Conservation (phyloP, 2,797 vertebrate genomes). For the Ctenopoma multispine region DNA sequence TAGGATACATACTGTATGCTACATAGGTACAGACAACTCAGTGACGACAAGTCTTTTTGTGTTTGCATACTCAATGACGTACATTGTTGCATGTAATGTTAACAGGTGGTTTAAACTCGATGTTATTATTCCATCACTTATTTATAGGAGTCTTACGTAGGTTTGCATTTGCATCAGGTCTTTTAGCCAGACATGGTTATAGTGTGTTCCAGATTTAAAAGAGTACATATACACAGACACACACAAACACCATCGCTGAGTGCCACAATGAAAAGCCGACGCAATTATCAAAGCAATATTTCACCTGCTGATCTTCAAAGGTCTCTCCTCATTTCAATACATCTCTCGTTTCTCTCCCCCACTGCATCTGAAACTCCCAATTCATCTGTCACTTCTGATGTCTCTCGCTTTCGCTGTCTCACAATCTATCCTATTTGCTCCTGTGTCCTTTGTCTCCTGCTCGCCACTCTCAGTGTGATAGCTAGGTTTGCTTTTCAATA, state of each 20-base stretch:
- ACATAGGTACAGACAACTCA: neutral
- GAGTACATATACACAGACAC: neutral
- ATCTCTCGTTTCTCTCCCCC: slow-evolving; percentile 42
- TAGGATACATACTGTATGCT: neutral
- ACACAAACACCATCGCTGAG: slow-evolving; percentile 22
- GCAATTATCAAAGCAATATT: slow-evolving; percentile 74
- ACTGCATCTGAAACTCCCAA: slow-evolving; percentile 43
- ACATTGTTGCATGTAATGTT: too few relatives aligned
- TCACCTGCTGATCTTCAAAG: slow-evolving; percentile 80
- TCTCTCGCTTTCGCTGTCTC: slow-evolving; percentile 31
- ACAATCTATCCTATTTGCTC: slow-evolving; percentile 23
- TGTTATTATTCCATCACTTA: neutral
- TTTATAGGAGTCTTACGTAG: neutral
- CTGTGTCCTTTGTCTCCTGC: slow-evolving; percentile 29
- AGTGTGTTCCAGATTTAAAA: slow-evolving; percentile 15
- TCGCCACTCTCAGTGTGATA: slow-evolving; percentile 40
- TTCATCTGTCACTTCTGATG: slow-evolving; percentile 35
- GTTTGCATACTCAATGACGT: neutral
- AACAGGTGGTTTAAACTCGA: neutral
- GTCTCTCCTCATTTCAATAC: slow-evolving; percentile 51
- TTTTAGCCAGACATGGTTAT: neutral
- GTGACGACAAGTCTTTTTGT: neutral
- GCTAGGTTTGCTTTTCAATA: slow-evolving; percentile 46
- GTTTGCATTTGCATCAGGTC: neutral
- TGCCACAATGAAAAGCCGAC: slow-evolving; percentile 53